phyloP scores from a whole-genome alignment of 2,797 vertebrate species.

The Chrysocyon brachyurus region DNA sequence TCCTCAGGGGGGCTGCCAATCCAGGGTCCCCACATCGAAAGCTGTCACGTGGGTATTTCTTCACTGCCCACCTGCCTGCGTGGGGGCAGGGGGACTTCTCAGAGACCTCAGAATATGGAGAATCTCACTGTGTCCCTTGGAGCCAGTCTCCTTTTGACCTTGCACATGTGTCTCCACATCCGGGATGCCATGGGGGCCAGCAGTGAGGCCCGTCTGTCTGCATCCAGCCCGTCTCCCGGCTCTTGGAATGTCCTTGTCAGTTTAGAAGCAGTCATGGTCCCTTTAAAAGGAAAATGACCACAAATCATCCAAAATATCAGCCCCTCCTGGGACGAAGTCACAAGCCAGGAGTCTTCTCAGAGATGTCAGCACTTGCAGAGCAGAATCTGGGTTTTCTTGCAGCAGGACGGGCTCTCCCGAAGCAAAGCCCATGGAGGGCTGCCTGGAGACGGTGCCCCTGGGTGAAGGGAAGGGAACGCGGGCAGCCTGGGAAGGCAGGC shows the following conservation, averaged over 20 bases:
- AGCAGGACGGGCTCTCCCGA: accelerated
- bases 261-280: background rate
- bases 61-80: accelerated
- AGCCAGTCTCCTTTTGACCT: background rate
- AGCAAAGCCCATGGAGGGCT: background rate
- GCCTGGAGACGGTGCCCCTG: background rate
- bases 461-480: background rate
- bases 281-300: background rate
- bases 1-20: background rate
- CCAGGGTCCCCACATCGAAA: accelerated
- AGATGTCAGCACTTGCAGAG: background rate
- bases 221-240: accelerated
- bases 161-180: background rate
- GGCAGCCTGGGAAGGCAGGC: background rate
- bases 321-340: background rate
- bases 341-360: background rate
- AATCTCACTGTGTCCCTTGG: accelerated
- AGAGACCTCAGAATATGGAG: background rate
- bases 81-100: no score
- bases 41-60: background rate
- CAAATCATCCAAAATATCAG: background rate
- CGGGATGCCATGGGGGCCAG: background rate
- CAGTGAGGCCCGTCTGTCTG: accelerated
- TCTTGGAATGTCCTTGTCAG: background rate
- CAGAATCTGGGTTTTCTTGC: background rate